Evolutionary conservation across 2,888 invertebrate genomes (phyloP), one percentile per base, ranked within the genome.

Genomic region (Drosophila limbata): DNA sequence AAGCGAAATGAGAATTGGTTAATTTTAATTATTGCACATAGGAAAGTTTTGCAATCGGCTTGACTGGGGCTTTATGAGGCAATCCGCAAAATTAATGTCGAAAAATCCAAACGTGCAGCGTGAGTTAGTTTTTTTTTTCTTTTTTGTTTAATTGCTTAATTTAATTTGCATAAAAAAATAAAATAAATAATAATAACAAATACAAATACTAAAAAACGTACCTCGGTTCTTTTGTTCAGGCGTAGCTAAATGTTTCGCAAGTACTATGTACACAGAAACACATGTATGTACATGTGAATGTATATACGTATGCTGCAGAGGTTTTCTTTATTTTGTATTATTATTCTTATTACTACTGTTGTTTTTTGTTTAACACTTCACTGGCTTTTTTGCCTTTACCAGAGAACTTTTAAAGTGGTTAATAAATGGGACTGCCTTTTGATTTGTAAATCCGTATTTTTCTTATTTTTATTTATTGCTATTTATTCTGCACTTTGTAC

Each of bases 161-260:
- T 88, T 48, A 69, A 83, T 86, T 88, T 88, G 81, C 88, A 88
- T 85, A 74, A 70, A 69, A 59, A 56, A 65, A 35, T 37, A 33
- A 52, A 73, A 71, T 62, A 73, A 69, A 71, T 57, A 59, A 52
- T 42, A 69, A 59, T 37, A 69, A 56, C 47, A 19, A 57, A 53
- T 33, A 40, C 21, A 50, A 53, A 17, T 8, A 15, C 15, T 25
- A 33, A 65, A 66, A 72, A 74, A 84, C 82, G 39, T 82, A 83
- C 83, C 88, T 79, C 69, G 76, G 84, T 83, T 87, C 85, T 87
- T 84, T 87, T 83, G 82, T 85, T 85, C 70, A 80, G 78, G 77
- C 84, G 84, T 73, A 73, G 67, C 81, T 62, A 73, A 64, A 33
- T 64, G 52, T 86, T 82, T 82, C 75, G 84, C 82, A 82, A 86